Evolutionary conservation across 2,888 invertebrate species (phyloP), one percentile per base, ranked within the genome.

Genomic region (Cynaeus angustus): DNA sequence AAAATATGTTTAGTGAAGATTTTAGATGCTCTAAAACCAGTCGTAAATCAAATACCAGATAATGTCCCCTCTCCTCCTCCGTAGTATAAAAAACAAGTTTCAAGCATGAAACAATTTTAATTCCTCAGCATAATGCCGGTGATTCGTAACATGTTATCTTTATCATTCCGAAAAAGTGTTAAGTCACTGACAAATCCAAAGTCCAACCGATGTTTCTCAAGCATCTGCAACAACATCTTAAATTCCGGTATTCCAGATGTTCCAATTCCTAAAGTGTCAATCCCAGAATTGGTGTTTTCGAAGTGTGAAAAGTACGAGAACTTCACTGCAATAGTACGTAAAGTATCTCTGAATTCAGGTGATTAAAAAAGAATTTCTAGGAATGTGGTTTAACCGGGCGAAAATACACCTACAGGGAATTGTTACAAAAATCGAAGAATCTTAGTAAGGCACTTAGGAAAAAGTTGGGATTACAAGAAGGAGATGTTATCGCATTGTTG

Each of bases 341-440:
- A 16, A 5, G 6, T 7, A 16, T 37, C 4, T 21, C 21, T 3
- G 4, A 21, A 21, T 21, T 21, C 21, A 21, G 21, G 21, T 21
- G 21, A 3, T 21, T n/a, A n/a, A n/a, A 21, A 21, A 3, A 1
- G 1, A 21, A 21, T 4, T 50, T 55, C 8, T 14, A 95, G 94
- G 91, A 92, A 70, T 94, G 94, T 78, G 89, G 91, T 0, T 77
- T 89, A 6, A 91, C 92, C 0, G 93, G 93, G 3, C 87, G 91
- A 74, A 90, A 90, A 9, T 93, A 92, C 77, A 94, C 92, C 0
- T 94, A 88, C 79, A 89, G 89, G 7, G 88, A 93, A 80, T 82
- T 91, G 0, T 88, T 91, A 71, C 89, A 89, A 71, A 85, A 89
- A 21, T 88, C 90, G 10, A 88, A 87, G 55, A 89, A 91, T 52